Conservation (phyloP, 2,888 invertebrate genomes). For the Idaea aversata region DNA sequence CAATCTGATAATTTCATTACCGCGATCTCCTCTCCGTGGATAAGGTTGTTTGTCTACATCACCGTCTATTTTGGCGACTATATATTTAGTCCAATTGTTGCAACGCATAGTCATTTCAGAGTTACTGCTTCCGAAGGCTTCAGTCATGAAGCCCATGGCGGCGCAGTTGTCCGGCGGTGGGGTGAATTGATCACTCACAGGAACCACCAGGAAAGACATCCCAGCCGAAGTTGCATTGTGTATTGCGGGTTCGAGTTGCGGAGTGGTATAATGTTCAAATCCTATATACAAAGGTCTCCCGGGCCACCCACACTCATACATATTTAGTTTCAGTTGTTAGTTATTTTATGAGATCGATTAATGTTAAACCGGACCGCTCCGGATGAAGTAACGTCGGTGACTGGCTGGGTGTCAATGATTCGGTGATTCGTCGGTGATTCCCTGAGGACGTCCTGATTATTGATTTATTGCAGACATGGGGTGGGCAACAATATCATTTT, state of each 20-base stretch:
- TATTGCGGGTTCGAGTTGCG: neutral
- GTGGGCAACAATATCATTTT: neutral
- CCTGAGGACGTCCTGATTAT: constrained; percentile 3
- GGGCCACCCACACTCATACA: neutral
- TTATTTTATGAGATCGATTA: neutral
- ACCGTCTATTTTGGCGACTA: neutral
- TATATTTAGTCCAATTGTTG: neutral
- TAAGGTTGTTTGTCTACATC: neutral
- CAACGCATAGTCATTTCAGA: neutral
- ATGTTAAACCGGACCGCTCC: neutral
- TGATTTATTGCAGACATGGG: neutral
- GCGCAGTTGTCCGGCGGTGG: neutral
- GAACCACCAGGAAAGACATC: neutral
- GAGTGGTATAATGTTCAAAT: neutral
- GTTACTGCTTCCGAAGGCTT: neutral
- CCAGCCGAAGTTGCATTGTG: neutral
- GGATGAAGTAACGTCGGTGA: neutral
- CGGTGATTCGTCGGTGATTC: too few species aligned
- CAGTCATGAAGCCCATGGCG: neutral
- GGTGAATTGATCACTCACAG: neutral
- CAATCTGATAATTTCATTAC: neutral
- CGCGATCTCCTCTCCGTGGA: neutral
- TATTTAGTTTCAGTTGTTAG: neutral
- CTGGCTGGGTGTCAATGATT: too few species aligned
- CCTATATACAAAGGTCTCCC: neutral